Percentiles rank a stretch among this genome's conserved stretches.
These are phyloP conservation scores for Xiphophorus birchmanni DNA, from an alignment of 2,797 vertebrate genomes.

Conservation along the genomic window DNA sequence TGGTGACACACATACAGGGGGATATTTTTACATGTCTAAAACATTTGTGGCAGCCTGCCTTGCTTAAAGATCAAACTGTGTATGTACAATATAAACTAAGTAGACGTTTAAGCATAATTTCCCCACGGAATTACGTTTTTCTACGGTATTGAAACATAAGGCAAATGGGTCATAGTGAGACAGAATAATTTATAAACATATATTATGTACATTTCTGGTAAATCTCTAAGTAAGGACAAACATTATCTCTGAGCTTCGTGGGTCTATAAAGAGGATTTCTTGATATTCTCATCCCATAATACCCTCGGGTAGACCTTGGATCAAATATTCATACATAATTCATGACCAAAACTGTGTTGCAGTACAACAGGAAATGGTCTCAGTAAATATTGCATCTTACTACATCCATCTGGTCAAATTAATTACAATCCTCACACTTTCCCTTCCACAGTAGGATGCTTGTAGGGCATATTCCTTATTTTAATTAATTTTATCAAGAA, in stretches of 20 bases:
- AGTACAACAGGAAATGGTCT: slow-evolving; percentile 12
- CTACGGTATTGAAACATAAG: neutral
- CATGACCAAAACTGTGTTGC: slow-evolving; percentile 18
- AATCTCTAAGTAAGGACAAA: slow-evolving; percentile 9
- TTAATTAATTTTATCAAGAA: slow-evolving; percentile 13
- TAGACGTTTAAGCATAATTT: neutral
- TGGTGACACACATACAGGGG: too few relatives aligned
- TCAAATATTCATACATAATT: slow-evolving; percentile 40
- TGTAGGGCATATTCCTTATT: slow-evolving; percentile 5
- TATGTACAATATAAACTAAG: neutral
- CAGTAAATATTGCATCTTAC: slow-evolving; percentile 35
- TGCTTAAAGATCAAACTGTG: neutral
- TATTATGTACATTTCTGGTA: neutral
- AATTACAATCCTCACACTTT: slow-evolving; percentile 33
- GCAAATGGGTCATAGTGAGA: neutral
- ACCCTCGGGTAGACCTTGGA: slow-evolving; percentile 4
- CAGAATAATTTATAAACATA: neutral
- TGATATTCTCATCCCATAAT: slow-evolving; percentile 13
- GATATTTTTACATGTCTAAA: neutral
- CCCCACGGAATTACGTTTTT: neutral
- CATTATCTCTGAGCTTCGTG: slow-evolving; percentile 1
- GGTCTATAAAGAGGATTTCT: slow-evolving; percentile 5
- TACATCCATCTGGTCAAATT: slow-evolving; percentile 27
- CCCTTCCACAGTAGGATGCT: slow-evolving; percentile 8
- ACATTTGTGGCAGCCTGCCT: neutral